These are phyloP conservation scores for Sciurus carolinensis DNA, from an alignment of 2,797 vertebrate genomes.

Conservation along the genomic window DNA sequence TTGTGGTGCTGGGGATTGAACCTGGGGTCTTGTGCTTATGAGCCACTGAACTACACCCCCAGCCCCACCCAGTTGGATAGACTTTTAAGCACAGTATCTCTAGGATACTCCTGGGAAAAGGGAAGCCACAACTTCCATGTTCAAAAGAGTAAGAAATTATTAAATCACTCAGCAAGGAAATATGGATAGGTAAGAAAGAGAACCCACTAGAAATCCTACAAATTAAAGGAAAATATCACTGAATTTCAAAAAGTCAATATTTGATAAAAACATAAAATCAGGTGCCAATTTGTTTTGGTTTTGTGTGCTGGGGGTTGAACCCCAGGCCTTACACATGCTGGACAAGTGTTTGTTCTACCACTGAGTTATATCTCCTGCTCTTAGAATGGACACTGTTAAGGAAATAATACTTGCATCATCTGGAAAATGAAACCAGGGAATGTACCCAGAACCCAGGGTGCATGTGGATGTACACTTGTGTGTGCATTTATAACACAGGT, in stretches of 20 bases:
- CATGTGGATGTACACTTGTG: background rate
- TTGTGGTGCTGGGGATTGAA: too few species aligned
- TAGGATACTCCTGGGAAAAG: background rate
- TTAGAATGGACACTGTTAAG: background rate
- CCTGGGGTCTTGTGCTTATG: too few species aligned
- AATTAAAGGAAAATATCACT: background rate
- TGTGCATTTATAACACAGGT: too few species aligned
- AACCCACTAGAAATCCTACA: slow-evolving; percentile 16
- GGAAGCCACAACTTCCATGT: background rate
- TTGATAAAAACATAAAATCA: slow-evolving; percentile 34
- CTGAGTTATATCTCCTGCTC: background rate
- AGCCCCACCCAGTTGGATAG: background rate
- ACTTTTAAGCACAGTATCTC: background rate
- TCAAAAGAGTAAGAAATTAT: slow-evolving; percentile 45
- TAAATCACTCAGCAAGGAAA: slow-evolving; percentile 34
- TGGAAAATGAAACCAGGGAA: slow-evolving; percentile 8
- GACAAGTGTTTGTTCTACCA: background rate
- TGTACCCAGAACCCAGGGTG: background rate
- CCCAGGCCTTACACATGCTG: background rate
- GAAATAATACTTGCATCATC: background rate
- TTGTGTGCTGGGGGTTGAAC: background rate
- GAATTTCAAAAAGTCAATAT: slow-evolving; percentile 35
- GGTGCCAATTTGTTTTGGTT: background rate
- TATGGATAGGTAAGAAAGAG: background rate
- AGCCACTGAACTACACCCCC: too few species aligned